Evolutionary conservation across 2,113 vertebrate genomes (phyloP).

Genomic region (Xenopus laevis): DNA sequence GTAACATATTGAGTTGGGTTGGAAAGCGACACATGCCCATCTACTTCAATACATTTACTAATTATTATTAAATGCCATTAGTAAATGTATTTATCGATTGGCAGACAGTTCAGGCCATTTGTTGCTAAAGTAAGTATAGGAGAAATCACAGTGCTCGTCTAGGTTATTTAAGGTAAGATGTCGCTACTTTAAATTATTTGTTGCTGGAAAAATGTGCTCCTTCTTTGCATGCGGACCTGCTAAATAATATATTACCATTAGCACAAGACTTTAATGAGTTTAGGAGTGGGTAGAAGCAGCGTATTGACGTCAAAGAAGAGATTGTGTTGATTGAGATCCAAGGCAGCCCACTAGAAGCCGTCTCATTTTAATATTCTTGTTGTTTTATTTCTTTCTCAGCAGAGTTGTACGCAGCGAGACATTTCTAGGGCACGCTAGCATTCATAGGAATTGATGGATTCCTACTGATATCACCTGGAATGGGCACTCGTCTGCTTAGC

Average conservation of each 20-base stretch:
- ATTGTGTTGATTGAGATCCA: neutral
- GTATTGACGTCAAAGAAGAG: neutral
- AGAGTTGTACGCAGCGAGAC: slow-evolving; percentile 5
- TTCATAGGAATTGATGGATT: slow-evolving; percentile 18
- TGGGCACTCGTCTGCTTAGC: too few species aligned
- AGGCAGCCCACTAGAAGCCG: slow-evolving; percentile 1
- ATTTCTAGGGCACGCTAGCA: slow-evolving; percentile 24
- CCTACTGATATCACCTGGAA: neutral
- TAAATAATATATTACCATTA: slow-evolving; percentile 16
- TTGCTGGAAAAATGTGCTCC: neutral
- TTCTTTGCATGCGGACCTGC: neutral
- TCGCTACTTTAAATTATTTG: slow-evolving; percentile 5
- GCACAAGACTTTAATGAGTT: slow-evolving; percentile 1
- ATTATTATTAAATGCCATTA: too few species aligned
- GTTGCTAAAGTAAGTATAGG: too few species aligned
- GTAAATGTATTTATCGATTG: too few species aligned
- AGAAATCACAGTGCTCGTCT: too few species aligned
- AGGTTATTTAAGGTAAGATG: slow-evolving; percentile 17
- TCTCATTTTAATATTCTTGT: slow-evolving; percentile 9
- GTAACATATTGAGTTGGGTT: too few species aligned
- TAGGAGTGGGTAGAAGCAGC: neutral
- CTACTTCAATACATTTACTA: too few species aligned
- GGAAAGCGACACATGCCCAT: too few species aligned
- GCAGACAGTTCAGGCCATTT: too few species aligned
- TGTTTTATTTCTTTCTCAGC: neutral